Evolutionary conservation across 2,888 invertebrate genomes (phyloP).

Genomic region (Pterostichus niger): DNA sequence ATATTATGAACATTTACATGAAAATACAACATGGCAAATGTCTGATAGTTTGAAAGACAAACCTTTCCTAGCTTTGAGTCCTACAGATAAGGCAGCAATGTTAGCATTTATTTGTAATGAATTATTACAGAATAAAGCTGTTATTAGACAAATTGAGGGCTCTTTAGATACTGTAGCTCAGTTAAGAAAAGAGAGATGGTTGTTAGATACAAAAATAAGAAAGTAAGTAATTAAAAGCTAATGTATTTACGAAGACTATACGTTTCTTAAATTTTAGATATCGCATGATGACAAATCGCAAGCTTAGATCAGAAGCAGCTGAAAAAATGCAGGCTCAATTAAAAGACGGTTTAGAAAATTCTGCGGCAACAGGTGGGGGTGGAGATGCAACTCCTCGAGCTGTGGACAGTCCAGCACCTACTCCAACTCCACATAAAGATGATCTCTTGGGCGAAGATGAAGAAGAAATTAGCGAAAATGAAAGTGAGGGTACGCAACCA

Average conservation of each 20-base stretch:
- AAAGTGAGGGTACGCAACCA: conserved; percentile 92
- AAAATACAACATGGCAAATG: conserved; percentile 88
- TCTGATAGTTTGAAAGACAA: conserved; percentile 89
- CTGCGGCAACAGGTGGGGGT: conserved; percentile 71
- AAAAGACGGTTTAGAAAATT: conserved; percentile 76
- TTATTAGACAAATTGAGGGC: conserved; percentile 92
- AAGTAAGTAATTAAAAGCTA: conserved; percentile 82
- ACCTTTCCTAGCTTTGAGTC: conserved; percentile 91
- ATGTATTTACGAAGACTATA: too few species aligned
- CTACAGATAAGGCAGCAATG: conserved; percentile 92
- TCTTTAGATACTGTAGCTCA: conserved; percentile 90
- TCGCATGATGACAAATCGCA: conserved; percentile 86
- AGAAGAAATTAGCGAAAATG: conserved; percentile 89
- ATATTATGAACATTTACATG: conserved; percentile 88
- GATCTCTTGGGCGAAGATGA: conserved; percentile 84
- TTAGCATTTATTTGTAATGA: conserved; percentile 96
- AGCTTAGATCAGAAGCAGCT: conserved; percentile 86
- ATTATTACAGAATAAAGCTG: conserved; percentile 94
- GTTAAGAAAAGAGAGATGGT: conserved; percentile 93
- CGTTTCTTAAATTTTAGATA: conserved; percentile 77
- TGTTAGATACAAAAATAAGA: conserved; percentile 94
- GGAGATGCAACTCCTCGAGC: conserved; percentile 74
- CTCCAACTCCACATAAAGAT: conserved; percentile 81
- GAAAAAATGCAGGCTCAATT: conserved; percentile 82
- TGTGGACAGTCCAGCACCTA: conserved; percentile 78